phyloP scores from a whole-genome alignment of 2,113 vertebrate species.

The Oxyura jamaicensis region DNA sequence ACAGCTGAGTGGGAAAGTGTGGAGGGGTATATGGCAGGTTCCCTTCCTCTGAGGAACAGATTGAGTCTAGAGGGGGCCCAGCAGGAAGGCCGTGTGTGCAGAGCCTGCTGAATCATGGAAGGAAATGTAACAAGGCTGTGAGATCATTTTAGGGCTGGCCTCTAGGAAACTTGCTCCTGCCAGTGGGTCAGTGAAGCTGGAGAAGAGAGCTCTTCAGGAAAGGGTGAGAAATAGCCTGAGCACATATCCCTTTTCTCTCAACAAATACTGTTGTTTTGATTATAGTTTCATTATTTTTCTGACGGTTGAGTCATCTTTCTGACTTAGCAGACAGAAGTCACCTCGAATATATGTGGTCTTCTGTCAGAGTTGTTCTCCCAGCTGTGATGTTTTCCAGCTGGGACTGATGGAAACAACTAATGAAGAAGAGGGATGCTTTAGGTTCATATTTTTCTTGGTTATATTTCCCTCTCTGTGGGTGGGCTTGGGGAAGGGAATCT shows the following conservation, averaged over 20 bases:
- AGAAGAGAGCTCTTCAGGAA: background rate
- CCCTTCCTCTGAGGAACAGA: background rate
- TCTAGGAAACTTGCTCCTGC: background rate
- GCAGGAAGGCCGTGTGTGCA: background rate
- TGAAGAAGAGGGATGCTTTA: background rate
- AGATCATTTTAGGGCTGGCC: background rate
- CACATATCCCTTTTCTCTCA: background rate
- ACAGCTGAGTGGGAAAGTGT: rapidly evolving
- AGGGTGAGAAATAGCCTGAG: background rate
- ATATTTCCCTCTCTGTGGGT: background rate
- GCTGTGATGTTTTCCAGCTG: background rate
- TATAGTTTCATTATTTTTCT: background rate
- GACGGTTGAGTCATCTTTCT: background rate
- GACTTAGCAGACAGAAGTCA: background rate
- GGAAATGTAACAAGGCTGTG: background rate
- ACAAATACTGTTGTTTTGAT: background rate
- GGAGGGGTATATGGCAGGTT: background rate
- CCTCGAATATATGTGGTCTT: background rate
- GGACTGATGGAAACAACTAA: background rate
- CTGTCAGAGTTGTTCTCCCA: background rate
- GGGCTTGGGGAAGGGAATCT: background rate
- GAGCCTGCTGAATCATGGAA: rapidly evolving
- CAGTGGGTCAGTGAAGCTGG: background rate
- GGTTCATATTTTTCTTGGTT: background rate
- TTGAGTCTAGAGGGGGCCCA: rapidly evolving